Percentiles rank a stretch among this genome's conserved stretches.
Conservation (phyloP, 2,888 invertebrate genomes). For the Odiellus spinosus region DNA sequence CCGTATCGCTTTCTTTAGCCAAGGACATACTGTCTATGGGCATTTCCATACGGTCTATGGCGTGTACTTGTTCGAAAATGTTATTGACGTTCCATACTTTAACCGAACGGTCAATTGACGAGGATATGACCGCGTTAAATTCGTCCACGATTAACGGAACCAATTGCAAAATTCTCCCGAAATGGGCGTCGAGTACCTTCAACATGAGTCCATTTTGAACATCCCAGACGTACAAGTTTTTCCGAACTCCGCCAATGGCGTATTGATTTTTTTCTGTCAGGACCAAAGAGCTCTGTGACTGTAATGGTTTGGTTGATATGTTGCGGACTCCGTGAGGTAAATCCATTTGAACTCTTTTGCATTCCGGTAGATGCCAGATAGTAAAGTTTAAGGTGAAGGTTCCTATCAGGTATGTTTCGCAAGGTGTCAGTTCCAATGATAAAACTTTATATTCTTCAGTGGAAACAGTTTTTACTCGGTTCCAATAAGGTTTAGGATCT, state of each 20-base stretch:
- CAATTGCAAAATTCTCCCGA: conserved; percentile 83
- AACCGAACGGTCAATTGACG: conserved; percentile 91
- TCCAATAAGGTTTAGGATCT: conserved; percentile 2
- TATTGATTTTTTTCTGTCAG: conserved; percentile 77
- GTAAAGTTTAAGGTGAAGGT: conserved; percentile 27
- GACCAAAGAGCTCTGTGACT: conserved; percentile 69
- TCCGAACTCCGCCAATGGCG: conserved; percentile 87
- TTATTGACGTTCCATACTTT: conserved; percentile 99
- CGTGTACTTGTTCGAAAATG: conserved; percentile 92
- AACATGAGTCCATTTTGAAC: conserved; percentile 61
- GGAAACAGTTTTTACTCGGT: background rate
- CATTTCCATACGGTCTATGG: conserved; percentile 84
- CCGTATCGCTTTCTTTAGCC: conserved; percentile 52
- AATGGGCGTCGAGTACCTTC: conserved; percentile 89
- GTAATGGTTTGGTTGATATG: conserved; percentile 77
- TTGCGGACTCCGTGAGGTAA: conserved; percentile 56
- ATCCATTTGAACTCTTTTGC: conserved; percentile 20
- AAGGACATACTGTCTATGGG: conserved; percentile 69
- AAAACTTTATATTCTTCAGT: background rate
- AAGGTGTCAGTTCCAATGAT: background rate
- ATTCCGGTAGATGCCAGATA: conserved; percentile 31
- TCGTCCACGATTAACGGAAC: conserved; percentile 69
- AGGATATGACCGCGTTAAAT: conserved; percentile 55
- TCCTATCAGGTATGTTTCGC: conserved; percentile 6
- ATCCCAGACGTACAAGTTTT: conserved; percentile 88